Evolutionary conservation across 2,888 invertebrate species (phyloP), one percentile per base, ranked within the genome.

Genomic region (Protonemura montana): DNA sequence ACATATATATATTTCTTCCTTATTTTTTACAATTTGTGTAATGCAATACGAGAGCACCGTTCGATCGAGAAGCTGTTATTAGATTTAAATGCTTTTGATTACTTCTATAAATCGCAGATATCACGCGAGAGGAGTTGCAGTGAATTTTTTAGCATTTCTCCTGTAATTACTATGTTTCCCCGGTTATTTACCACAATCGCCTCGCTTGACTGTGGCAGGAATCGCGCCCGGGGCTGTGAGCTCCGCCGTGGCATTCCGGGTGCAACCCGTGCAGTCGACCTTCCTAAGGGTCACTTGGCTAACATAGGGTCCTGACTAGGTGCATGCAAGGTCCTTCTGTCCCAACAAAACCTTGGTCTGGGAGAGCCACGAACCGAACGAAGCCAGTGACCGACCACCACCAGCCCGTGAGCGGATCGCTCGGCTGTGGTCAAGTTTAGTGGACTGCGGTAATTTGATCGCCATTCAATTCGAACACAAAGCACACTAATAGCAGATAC

Each of bases 41-140:
- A 81, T 29, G 30, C 81, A 30, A 81, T 81, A 29, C 27, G 35
- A 35, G 82, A 28, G 7, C 82, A 82, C 42, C 42, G 35, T 82
- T 82, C 82, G 42, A 41, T 82, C 29, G 59, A 21, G 59, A 59
- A 59, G 59, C 59, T 59, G 59, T 59, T 59, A 59, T 59, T 59
- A 59, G 59, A 59, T 59, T 59, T 59, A 59, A 3, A 59, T 59
- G 59, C 59, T 16, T 59, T 59, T 59, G 59, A 59, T 59, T 59
- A 59, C 59, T 59, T 59, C 59, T 59, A 59, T 59, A 59, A 59
- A 59, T 59, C 59, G 59, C 59, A 59, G 59, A 59, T 59, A 59
- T 59, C 59, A 59, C 59, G 59, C 59, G 59, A 59, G 59, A 59
- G 59, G 59, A 59, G 59, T 3, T 59, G 59, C 59, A 59, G 59